A percentile compares a stretch with the other conserved stretches of the same genome.
Conservation (phyloP, 2,888 invertebrate genomes). For the Euspilapteryx auroguttella region DNA sequence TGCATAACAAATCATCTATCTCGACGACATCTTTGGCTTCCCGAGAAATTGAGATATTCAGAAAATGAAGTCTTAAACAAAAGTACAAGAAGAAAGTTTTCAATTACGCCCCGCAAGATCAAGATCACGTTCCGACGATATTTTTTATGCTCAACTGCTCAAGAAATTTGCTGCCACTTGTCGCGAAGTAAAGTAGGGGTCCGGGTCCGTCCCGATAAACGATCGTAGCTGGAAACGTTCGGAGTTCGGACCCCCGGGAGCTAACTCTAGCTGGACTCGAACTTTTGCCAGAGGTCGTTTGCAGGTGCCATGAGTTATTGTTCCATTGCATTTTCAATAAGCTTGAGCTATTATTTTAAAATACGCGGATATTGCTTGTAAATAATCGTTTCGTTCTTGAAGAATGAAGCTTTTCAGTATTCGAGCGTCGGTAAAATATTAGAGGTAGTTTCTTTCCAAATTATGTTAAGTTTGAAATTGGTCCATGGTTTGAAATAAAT, state of each 20-base stretch:
- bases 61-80: too few species aligned
- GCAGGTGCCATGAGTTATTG: constrained; percentile 46
- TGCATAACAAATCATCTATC: too few species aligned
- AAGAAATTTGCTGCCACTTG: constrained; percentile 25
- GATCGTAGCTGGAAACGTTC: constrained; percentile 33
- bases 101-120: constrained; percentile 7
- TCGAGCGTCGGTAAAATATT: too few species aligned
- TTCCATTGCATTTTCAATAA: constrained; percentile 19
- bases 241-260: constrained; percentile 30
- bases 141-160: constrained; percentile 33
- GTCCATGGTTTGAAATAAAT: too few species aligned
- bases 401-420: too few species aligned
- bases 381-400: background rate
- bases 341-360: background rate
- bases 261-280: constrained; percentile 17
- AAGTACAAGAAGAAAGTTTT: too few species aligned
- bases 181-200: constrained; percentile 11
- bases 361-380: background rate
- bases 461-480: too few species aligned
- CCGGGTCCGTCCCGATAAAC: constrained; percentile 10
- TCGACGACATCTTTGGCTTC: too few species aligned
- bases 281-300: constrained; percentile 21
- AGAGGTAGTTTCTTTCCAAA: too few species aligned
- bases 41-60: too few species aligned
- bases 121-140: constrained; percentile 34